Evolutionary conservation across 2,888 invertebrate genomes (phyloP).

Genomic region (Gibbula magus): DNA sequence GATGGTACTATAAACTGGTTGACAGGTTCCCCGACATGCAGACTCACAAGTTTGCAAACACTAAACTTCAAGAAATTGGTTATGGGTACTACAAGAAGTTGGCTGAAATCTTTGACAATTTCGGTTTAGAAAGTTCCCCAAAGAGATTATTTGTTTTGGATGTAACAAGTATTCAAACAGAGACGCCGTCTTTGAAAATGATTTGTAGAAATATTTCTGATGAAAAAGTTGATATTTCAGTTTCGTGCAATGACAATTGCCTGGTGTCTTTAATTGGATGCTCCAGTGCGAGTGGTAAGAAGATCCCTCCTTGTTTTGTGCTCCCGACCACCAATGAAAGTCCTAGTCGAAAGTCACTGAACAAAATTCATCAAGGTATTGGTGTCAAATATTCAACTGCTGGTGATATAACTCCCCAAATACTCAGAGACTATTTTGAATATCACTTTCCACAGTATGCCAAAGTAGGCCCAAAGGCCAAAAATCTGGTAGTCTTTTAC

Average conservation of each 20-base stretch:
- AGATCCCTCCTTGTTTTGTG: conserved; percentile 10
- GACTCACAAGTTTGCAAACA: background rate
- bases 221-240: background rate
- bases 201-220: conserved; percentile 5
- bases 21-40: conserved; percentile 4
- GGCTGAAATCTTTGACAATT: background rate
- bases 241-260: background rate
- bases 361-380: background rate
- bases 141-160: background rate
- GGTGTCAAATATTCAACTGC: background rate
- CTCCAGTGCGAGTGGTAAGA: background rate
- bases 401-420: background rate
- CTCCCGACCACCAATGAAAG: background rate
- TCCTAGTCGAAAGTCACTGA: background rate
- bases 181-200: background rate
- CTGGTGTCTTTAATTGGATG: background rate
- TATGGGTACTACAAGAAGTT: conserved; percentile 15
- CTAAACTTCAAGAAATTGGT: background rate
- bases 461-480: background rate
- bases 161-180: background rate
- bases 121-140: background rate
- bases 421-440: conserved; percentile 16
- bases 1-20: conserved; percentile 9
- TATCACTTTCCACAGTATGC: background rate
- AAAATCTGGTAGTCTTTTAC: background rate